These are phyloP conservation scores for Ormyrus rosae DNA, from an alignment of 2,888 invertebrate genomes.

Conservation along the genomic window DNA sequence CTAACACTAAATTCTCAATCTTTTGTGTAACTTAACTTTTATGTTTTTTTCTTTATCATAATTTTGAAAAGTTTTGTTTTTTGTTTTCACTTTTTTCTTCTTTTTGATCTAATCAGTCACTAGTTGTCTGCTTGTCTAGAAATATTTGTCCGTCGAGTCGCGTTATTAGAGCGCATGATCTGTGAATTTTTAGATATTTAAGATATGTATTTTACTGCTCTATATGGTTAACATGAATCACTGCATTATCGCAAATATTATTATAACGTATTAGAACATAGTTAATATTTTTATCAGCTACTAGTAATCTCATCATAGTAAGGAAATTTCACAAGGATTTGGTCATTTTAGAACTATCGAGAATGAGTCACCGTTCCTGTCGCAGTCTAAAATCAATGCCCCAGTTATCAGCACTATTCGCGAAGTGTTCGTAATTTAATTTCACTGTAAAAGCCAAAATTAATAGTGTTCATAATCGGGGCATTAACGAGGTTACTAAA, in stretches of 20 bases:
- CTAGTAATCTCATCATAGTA: slow-evolving; percentile 58
- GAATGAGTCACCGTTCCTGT: background rate
- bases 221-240: slow-evolving; percentile 57
- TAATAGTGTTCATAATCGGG: slow-evolving; percentile 29
- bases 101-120: slow-evolving; percentile 60
- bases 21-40: slow-evolving; percentile 27
- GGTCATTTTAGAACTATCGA: background rate
- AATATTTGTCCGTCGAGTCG: slow-evolving; percentile 62
- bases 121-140: slow-evolving; percentile 70
- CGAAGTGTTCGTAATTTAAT: slow-evolving; percentile 17
- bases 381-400: slow-evolving; percentile 20
- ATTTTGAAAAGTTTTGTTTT: slow-evolving; percentile 30
- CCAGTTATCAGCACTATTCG: slow-evolving; percentile 23
- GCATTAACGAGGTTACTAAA: slow-evolving; percentile 26
- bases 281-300: slow-evolving; percentile 61
- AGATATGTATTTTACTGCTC: slow-evolving; percentile 57
- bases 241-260: slow-evolving; percentile 48
- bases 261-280: slow-evolving; percentile 52
- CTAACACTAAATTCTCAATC: slow-evolving; percentile 35
- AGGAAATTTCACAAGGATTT: slow-evolving; percentile 17
- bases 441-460: slow-evolving; percentile 38
- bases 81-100: slow-evolving; percentile 42
- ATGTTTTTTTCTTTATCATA: slow-evolving; percentile 38
- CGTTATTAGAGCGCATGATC: slow-evolving; percentile 74
- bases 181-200: slow-evolving; percentile 66